Evolutionary conservation across 2,113 vertebrate species (phyloP).

Genomic region (Sakesphorus luctuosus): DNA sequence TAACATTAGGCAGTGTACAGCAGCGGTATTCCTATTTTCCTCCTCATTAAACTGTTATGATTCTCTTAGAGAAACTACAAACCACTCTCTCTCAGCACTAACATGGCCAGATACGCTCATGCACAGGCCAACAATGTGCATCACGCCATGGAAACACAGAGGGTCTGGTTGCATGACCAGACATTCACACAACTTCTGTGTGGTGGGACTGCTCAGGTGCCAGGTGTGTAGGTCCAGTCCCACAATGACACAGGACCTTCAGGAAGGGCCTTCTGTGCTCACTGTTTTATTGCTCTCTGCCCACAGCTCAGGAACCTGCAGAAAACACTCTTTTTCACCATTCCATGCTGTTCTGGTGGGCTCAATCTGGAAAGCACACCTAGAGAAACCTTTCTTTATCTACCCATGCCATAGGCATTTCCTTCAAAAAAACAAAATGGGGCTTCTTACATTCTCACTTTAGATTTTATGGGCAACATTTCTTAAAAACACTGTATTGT

Average conservation of each 20-base stretch:
- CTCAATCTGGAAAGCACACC: neutral
- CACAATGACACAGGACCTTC: fast-evolving
- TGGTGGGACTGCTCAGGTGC: fast-evolving
- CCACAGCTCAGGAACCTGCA: neutral
- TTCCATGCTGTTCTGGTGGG: neutral
- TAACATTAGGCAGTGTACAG: neutral
- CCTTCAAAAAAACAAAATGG: neutral
- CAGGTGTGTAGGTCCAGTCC: neutral
- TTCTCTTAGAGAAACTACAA: neutral
- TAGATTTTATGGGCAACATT: neutral
- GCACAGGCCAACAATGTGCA: fast-evolving
- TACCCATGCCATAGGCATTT: neutral
- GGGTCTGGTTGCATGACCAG: neutral
- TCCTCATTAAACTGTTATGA: neutral
- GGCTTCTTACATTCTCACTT: neutral
- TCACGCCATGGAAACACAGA: neutral
- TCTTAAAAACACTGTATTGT: neutral
- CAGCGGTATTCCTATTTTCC: neutral
- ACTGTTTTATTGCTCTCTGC: neutral
- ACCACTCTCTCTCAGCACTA: neutral
- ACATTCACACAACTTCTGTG: fast-evolving
- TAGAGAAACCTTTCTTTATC: neutral
- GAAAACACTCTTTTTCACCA: neutral
- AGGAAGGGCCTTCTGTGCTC: neutral
- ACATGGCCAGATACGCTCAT: neutral